phyloP scores from a whole-genome alignment of 2,888 invertebrate species.

The Philopedon plagiatum region DNA sequence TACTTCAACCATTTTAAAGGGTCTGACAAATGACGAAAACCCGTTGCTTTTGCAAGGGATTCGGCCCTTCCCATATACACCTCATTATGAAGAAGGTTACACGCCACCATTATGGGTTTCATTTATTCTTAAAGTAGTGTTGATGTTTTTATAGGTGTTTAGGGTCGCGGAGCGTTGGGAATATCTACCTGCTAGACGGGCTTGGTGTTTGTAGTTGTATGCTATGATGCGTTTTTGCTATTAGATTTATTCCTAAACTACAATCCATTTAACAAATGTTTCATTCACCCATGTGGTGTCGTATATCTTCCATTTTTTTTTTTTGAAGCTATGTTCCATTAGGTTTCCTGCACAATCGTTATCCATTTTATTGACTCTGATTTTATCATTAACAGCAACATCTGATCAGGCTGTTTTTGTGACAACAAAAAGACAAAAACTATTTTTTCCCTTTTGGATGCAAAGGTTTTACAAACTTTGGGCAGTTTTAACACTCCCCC shows the following conservation, averaged over 20 bases:
- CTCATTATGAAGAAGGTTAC: constrained; percentile 56
- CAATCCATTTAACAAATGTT: too few species aligned
- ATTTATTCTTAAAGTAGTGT: constrained; percentile 49
- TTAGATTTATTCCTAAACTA: background rate
- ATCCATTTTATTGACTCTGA: too few species aligned
- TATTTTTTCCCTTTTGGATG: too few species aligned
- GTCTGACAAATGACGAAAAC: constrained; percentile 16
- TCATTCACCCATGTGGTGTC: too few species aligned
- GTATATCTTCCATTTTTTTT: too few species aligned
- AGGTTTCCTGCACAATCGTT: too few species aligned
- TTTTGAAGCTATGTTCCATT: too few species aligned
- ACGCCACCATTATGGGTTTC: constrained; percentile 54
- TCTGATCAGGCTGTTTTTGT: too few species aligned
- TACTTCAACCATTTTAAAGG: constrained; percentile 10
- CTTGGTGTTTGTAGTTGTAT: background rate
- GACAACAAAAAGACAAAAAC: too few species aligned
- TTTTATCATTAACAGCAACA: too few species aligned
- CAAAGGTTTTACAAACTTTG: too few species aligned
- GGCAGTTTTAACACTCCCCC: too few species aligned
- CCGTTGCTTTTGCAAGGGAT: constrained; percentile 7
- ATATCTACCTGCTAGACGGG: constrained; percentile 11
- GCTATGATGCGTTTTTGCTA: background rate
- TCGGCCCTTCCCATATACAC: constrained; percentile 52
- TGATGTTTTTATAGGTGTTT: constrained; percentile 27
- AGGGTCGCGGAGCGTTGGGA: constrained; percentile 12